Conservation (phyloP, 1,140 invertebrate species). For the Gryon sp. region DNA sequence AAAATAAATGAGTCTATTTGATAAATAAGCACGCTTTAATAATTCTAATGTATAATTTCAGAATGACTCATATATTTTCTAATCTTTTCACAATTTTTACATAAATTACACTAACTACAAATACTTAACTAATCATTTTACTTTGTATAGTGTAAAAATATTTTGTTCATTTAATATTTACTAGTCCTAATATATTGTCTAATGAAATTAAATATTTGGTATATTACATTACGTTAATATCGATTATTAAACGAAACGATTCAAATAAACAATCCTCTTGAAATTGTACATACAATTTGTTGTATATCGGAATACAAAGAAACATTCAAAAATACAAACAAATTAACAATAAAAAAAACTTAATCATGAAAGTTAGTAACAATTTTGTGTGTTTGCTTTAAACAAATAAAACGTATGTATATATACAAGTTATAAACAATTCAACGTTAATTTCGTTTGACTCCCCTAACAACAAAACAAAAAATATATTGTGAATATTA, state of each 20-base stretch:
- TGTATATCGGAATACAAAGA: not conserved
- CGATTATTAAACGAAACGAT: slow-evolving; percentile 1
- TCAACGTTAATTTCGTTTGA: too few relatives aligned
- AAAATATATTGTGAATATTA: too few relatives aligned
- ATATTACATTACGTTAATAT: not conserved
- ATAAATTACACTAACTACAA: slow-evolving; percentile 56
- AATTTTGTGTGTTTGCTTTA: too few relatives aligned
- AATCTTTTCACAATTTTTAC: slow-evolving; percentile 51
- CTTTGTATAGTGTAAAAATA: slow-evolving; percentile 53
- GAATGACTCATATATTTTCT: slow-evolving; percentile 25
- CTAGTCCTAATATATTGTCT: slow-evolving; percentile 32
- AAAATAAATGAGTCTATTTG: slow-evolving; percentile 24
- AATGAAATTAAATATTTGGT: slow-evolving; percentile 35
- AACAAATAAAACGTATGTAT: too few relatives aligned
- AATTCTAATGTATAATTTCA: slow-evolving; percentile 21
- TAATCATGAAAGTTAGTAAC: too few relatives aligned
- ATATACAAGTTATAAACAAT: too few relatives aligned
- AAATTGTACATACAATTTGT: too few relatives aligned
- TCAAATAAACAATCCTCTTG: not conserved
- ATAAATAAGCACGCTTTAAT: slow-evolving; percentile 29
- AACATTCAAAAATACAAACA: not conserved
- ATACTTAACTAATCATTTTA: slow-evolving; percentile 47
- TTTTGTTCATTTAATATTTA: slow-evolving; percentile 39
- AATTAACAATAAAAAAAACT: too few relatives aligned
- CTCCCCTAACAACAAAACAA: too few relatives aligned